Base-by-base conservation (phyloP, 2,888 invertebrate species). In the Seira musarum region DNA sequence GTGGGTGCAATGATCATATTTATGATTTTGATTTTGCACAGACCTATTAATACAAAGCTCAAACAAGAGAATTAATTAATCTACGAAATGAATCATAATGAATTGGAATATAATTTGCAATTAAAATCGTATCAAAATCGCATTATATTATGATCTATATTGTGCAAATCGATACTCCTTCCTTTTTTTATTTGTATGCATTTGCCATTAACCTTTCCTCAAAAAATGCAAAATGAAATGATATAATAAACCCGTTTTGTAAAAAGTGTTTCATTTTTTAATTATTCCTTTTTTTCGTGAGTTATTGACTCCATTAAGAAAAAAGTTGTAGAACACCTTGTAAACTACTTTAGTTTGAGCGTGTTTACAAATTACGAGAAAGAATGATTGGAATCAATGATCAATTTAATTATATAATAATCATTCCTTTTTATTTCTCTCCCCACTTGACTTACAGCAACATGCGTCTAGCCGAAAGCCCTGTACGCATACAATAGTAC, bases 241-340 rank as follows among this genome's bases (percentile, higher is more conserved):
- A 53, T 53, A 53, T 53, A 53, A 53, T 53, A 30, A 30, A 30
- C 30, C 30, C 30, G 2, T 30, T 30, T 30, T n/a, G n/a, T 2
- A 30, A 30, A 30, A 30, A 30, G 3, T 30, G 30, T 30, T 30
- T 53, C 53, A n/a, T 53, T n/a, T 53, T 5, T 67, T 68, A 68
- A 68, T 68, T 53, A 68, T 68, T 17, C 46, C 25, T 19, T 53
- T 22, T 30, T 30, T 30, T 30, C 3, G 30, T 53, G 68, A 30
- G 49, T 57, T 53, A 68, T 66, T 40, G 68, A 53, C 68, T 68
- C 53, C 53, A 68, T 67, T 49, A 67, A 68, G 24, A 68, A 53
- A 24, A 53, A 53, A 53, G 17, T 53, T 53, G 53, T 53, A 53
- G 53, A n/a, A 53, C 53, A 53, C 15, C 53, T 53, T 53, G 53